phyloP scores from a whole-genome alignment of 2,888 invertebrate species.

The Eupithecia subfuscata region DNA sequence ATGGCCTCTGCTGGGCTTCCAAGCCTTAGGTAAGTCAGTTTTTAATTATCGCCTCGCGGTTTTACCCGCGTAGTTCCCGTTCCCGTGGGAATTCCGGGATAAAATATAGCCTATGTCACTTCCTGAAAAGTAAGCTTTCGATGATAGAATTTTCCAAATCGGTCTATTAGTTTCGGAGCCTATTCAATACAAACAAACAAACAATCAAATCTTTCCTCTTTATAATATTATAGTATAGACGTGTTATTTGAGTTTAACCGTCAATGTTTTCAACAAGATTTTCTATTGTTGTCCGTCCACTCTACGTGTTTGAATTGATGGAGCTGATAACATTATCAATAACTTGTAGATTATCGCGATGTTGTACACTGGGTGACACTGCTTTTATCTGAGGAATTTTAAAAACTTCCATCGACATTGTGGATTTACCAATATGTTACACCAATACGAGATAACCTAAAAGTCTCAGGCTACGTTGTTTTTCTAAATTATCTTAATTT shows the following conservation, averaged over 20 bases:
- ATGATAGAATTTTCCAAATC: no score
- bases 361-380: neutral
- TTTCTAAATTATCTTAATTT: neutral
- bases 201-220: no score
- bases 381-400: slow-evolving; percentile 10
- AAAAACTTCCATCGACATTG: neutral
- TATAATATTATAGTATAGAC: no score
- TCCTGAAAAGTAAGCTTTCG: no score
- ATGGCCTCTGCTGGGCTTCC: no score
- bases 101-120: no score
- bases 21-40: no score
- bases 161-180: no score
- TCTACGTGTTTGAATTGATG: neutral
- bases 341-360: neutral
- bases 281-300: neutral
- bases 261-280: neutral
- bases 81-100: no score
- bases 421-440: neutral
- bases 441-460: neutral
- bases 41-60: no score
- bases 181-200: no score
- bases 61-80: no score
- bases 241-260: neutral
- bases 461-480: neutral
- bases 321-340: slow-evolving; percentile 12